phyloP scores from a whole-genome alignment of 2,888 invertebrate species.

The Hydriomena furcata region DNA sequence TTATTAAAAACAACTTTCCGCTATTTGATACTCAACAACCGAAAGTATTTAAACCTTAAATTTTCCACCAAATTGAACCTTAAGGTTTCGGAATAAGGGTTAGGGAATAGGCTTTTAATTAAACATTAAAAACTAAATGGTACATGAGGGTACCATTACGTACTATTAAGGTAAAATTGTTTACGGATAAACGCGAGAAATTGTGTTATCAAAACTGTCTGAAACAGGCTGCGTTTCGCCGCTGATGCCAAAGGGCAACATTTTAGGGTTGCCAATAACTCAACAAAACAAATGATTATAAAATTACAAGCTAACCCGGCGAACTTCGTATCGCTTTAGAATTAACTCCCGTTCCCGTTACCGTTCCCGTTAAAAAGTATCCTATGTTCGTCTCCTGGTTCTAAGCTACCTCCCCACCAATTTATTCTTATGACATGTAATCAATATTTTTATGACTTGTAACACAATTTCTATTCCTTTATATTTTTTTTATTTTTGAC shows the following conservation, averaged over 20 bases:
- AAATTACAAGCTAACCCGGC: not conserved
- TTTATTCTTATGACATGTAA: too few species aligned
- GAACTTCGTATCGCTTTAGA: too few species aligned
- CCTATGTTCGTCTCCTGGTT: too few species aligned
- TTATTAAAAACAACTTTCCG: constrained; percentile 5
- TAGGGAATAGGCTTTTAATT: constrained; percentile 9
- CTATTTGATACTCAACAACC: not conserved
- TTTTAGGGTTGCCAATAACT: constrained; percentile 5
- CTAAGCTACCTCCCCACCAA: too few species aligned
- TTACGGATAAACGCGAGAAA: constrained; percentile 34
- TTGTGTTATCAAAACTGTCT: constrained; percentile 43
- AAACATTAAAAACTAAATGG: constrained; percentile 16
- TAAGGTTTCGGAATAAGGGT: not conserved
- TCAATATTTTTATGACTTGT: too few species aligned
- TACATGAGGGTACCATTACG: constrained; percentile 1
- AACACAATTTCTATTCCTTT: too few species aligned
- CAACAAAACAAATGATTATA: not conserved
- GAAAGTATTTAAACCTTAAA: not conserved
- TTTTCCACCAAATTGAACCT: not conserved
- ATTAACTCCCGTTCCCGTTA: too few species aligned
- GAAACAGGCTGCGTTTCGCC: constrained; percentile 31
- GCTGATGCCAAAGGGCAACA: constrained; percentile 21
- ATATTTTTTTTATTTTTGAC: too few species aligned
- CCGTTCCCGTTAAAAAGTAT: too few species aligned
- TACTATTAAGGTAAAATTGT: constrained; percentile 18